Percentiles rank a stretch among this genome's conserved stretches.
Evolutionary conservation across 2,888 invertebrate genomes (phyloP).

Genomic region (Apamea sordens): DNA sequence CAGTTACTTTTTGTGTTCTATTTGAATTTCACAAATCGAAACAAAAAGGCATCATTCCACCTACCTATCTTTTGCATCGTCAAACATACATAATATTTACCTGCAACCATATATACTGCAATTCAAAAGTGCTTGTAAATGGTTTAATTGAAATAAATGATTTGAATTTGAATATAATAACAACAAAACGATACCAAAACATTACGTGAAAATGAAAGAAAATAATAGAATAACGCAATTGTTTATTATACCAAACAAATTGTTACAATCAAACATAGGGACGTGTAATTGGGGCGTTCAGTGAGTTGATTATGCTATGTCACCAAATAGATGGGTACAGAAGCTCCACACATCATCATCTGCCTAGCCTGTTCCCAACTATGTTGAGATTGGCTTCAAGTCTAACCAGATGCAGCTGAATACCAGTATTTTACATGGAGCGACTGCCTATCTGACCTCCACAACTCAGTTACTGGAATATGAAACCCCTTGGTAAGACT

Average conservation of each 20-base stretch:
- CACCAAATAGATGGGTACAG: slow-evolving; percentile 10
- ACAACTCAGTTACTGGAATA: background rate
- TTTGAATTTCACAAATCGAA: background rate
- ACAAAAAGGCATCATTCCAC: background rate
- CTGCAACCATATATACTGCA: background rate
- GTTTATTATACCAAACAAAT: slow-evolving; percentile 59
- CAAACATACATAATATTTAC: slow-evolving; percentile 1
- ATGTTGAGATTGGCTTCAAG: background rate
- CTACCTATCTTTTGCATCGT: background rate
- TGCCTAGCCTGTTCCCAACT: background rate
- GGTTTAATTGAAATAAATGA: too few relatives aligned
- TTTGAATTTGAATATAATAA: too few relatives aligned
- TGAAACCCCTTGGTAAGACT: background rate
- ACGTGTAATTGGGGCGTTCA: slow-evolving; percentile 57
- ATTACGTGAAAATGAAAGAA: slow-evolving; percentile 38
- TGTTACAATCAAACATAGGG: slow-evolving; percentile 45
- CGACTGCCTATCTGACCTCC: background rate
- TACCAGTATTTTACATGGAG: background rate
- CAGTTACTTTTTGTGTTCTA: too few relatives aligned
- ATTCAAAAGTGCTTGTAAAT: too few relatives aligned
- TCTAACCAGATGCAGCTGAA: background rate
- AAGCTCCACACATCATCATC: background rate
- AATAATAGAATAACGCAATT: slow-evolving; percentile 49
- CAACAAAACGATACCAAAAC: slow-evolving; percentile 25
- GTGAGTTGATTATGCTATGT: slow-evolving; percentile 47